These are phyloP conservation scores for Digitonthophagus gazella DNA, from an alignment of 2,888 invertebrate species.

Conservation along the genomic window DNA sequence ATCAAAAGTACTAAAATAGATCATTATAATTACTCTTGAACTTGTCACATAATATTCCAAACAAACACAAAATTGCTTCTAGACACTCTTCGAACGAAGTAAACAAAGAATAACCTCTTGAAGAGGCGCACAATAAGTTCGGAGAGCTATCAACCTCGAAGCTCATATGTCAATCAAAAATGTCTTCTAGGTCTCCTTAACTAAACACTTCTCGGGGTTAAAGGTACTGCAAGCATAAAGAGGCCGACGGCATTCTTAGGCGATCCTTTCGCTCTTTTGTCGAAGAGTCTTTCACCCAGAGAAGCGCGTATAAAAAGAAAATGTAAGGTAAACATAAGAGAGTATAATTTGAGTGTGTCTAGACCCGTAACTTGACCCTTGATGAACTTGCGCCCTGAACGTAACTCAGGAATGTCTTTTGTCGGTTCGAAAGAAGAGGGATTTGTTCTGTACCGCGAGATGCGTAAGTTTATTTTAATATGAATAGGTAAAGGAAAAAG, in stretches of 20 bases:
- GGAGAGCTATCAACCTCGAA: neutral
- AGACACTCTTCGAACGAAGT: neutral
- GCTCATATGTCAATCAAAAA: neutral
- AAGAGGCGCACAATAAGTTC: neutral
- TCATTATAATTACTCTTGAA: too few species aligned
- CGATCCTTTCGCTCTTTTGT: neutral
- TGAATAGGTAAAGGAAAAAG: neutral
- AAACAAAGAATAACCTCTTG: neutral
- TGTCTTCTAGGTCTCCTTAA: neutral
- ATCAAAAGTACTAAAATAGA: too few species aligned
- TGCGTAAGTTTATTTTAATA: neutral
- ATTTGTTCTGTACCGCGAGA: neutral
- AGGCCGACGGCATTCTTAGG: neutral
- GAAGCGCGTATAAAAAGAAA: neutral
- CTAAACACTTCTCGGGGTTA: neutral
- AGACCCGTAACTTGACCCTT: neutral
- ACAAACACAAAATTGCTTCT: neutral
- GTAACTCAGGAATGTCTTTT: neutral
- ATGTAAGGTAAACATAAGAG: neutral
- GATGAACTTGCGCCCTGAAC: neutral
- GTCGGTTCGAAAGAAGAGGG: neutral
- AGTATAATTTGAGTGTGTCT: neutral
- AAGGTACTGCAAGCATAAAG: neutral
- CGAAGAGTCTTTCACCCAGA: neutral
- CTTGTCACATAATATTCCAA: too few species aligned